Conservation (phyloP, 2,888 invertebrate species). For the Brachynemurus nebulosus region DNA sequence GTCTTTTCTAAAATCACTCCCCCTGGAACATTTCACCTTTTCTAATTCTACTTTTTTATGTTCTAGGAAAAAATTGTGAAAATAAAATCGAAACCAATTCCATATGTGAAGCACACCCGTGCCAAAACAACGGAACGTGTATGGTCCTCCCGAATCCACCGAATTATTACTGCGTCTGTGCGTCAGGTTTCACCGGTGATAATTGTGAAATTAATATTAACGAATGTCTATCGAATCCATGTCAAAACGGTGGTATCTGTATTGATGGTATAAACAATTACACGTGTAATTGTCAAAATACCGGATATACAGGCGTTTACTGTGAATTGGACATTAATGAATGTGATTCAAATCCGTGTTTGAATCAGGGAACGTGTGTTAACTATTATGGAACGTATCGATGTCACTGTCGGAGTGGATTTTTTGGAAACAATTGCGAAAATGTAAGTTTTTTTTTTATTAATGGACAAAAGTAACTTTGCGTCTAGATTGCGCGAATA, state of each 20-base stretch:
- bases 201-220: slow-evolving; percentile 61
- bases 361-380: slow-evolving; percentile 63
- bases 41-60: background rate
- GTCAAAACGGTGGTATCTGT: slow-evolving; percentile 60
- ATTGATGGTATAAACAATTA: slow-evolving; percentile 58
- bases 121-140: slow-evolving; percentile 67
- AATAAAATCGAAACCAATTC: slow-evolving; percentile 53
- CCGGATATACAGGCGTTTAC: slow-evolving; percentile 57
- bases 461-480: too few species aligned
- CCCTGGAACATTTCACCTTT: too few species aligned
- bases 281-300: slow-evolving; percentile 62
- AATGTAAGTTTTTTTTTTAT: slow-evolving; percentile 35
- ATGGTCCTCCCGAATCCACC: slow-evolving; percentile 21
- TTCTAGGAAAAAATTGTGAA: slow-evolving; percentile 41
- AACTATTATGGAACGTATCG: slow-evolving; percentile 69
- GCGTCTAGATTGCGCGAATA: too few species aligned
- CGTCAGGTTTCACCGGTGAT: slow-evolving; percentile 47
- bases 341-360: slow-evolving; percentile 53
- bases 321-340: slow-evolving; percentile 74
- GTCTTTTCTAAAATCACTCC: too few species aligned
- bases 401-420: slow-evolving; percentile 68
- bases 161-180: slow-evolving; percentile 31
- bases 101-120: slow-evolving; percentile 61
- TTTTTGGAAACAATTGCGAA: slow-evolving; percentile 67
- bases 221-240: slow-evolving; percentile 58